These are phyloP conservation scores for Merluccius polli DNA, from an alignment of 2,797 vertebrate species.

Conservation along the genomic window DNA sequence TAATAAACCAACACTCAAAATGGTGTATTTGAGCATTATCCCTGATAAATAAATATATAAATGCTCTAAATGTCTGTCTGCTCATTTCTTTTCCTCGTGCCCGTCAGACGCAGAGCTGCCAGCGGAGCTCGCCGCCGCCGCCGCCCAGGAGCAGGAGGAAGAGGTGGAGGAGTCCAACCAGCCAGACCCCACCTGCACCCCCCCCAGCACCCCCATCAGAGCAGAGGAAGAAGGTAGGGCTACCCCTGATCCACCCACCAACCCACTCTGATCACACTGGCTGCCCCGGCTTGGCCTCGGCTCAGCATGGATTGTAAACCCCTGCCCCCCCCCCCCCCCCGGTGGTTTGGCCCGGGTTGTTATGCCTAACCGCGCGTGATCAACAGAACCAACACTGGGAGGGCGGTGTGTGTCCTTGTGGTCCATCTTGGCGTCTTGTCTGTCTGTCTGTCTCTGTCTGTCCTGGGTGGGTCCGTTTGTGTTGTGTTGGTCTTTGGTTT, in stretches of 20 bases:
- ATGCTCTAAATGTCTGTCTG: neutral
- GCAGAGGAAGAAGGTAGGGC: constrained; percentile 94
- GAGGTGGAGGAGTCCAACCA: constrained; percentile 72
- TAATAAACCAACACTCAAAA: no score
- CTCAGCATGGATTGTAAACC: constrained; percentile 52
- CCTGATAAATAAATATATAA: neutral
- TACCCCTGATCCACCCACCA: neutral
- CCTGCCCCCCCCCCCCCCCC: neutral
- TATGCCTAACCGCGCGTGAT: neutral
- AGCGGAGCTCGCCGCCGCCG: constrained; percentile 52
- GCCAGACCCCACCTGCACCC: constrained; percentile 77
- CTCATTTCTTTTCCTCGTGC: constrained; percentile 6
- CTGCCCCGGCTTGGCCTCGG: neutral
- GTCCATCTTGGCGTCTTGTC: constrained; percentile 36
- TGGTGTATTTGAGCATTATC: no score
- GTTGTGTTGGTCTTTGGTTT: constrained; percentile 46
- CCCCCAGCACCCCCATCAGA: constrained; percentile 86
- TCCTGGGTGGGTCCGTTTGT: neutral
- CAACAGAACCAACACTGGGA: neutral
- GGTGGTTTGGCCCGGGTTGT: neutral
- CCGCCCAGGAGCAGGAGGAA: constrained; percentile 18
- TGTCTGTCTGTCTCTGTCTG: constrained; percentile 48
- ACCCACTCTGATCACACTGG: neutral
- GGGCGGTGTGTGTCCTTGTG: neutral
- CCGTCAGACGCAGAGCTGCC: constrained; percentile 62